Base-by-base conservation (phyloP, 2,113 vertebrate species). In the Xiphophorus maculatus region DNA sequence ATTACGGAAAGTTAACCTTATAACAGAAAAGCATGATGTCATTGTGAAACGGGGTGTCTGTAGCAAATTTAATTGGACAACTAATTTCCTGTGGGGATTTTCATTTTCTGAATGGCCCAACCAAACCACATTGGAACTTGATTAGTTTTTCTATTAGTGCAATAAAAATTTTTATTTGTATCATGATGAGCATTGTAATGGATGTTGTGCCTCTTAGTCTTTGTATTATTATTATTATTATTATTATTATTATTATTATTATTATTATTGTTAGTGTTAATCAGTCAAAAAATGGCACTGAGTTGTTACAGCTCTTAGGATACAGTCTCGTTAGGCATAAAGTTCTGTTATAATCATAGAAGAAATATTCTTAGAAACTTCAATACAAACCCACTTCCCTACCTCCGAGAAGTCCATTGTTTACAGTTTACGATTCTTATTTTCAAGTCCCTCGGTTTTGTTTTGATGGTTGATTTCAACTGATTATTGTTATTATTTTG, bases 381-480 rank as follows among this genome's bases (percentile, higher is more conserved):
- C 51, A 74, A 64, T 85, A 77, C 81, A 84, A 80, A 19, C 30
- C 63, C 67, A 32, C 80, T 68, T 71, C 86, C 80, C 88, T 92
- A 92, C 88, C 89, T 91, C 91, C 67, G 44, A 86, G 15, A 79
- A 77, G 54, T 65, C 33, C 86, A 48, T 83, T 27, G 73, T 51
- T 58, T 67, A 54, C 35, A 15, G 48, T 62, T 66, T 14, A 51
- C 14, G 9, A 35, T 44, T 62, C 2, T 29, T 30, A 44, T 54
- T 27, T 40, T 62, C 13, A 28, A 22, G 28, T 17, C 2, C 25
- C 25, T 71, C 17, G 30, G 15, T 30, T 33, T 44, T 73, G 25
- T 76, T 71, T 82, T 63, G 35, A 70, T 70, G 63, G 10, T 48
- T 77, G 15, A 48, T 69, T 17, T 14, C 71, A 69, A 69, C 29